Conservation (phyloP, 2,113 vertebrate species). For the Thomomys bottae region DNA sequence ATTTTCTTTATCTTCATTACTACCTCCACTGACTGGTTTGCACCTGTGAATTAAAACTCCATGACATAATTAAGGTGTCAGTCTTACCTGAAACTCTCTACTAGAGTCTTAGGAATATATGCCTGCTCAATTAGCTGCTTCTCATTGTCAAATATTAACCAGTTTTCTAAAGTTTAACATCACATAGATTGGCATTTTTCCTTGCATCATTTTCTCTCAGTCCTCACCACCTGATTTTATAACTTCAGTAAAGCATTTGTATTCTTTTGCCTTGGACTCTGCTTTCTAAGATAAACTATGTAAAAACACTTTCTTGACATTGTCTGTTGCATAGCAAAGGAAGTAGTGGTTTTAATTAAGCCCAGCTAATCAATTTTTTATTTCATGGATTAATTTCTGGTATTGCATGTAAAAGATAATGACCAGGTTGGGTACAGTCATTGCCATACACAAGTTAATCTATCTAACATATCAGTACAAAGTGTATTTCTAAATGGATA, state of each 20-base stretch:
- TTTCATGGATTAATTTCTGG: neutral
- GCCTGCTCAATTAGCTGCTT: neutral
- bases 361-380: neutral
- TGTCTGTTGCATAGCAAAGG: neutral
- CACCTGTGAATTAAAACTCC: neutral
- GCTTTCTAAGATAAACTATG: slow-evolving; percentile 25
- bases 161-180: neutral
- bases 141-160: neutral
- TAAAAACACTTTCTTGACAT: slow-evolving; percentile 11
- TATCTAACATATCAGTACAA: slow-evolving; percentile 35
- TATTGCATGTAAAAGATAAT: neutral
- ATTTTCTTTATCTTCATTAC: neutral
- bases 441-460: neutral
- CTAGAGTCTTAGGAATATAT: neutral
- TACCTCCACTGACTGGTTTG: neutral
- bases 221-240: neutral
- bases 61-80: neutral
- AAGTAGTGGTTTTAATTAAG: neutral
- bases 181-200: neutral
- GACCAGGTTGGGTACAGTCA: neutral
- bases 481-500: slow-evolving; percentile 47
- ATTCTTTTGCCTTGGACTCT: neutral
- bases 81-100: no score
- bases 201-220: neutral
- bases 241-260: neutral